Evolutionary conservation across 2,797 vertebrate species (phyloP), one percentile per base, ranked within the genome.

Genomic region (Rhadinocentrus ornatus): DNA sequence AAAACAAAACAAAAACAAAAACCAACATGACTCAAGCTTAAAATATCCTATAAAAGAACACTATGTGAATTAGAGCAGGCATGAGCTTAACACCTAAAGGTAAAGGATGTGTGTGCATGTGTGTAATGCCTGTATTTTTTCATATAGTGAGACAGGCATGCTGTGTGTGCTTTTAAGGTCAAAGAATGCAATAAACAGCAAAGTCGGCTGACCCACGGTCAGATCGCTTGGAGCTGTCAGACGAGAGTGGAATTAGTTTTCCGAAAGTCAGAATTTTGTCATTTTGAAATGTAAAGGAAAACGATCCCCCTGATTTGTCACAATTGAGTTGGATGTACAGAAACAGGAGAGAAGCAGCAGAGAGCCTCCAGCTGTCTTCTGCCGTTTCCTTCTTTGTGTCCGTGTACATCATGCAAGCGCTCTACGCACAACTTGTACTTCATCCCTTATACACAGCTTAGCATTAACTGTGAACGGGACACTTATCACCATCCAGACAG

Each of bases 391-490:
- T 73, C 53, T 66, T 66, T 70, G 65, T 78, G 84, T 69, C 22
- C 9, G 56, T 53, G 72, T 85, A 71, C 73, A 57, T 86, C 82
- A 73, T 62, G 83, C 18, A 48, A 34, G 57, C 3, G 9, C 62
- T 69, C 41, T 10, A 63, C 78, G 77, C 73, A 15, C 75, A 64
- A 75, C 78, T 81, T 81, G 85, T 78, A 69, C 78, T 78, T 84
- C 83, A 89, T 91, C 73, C 82, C 88, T 90, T 90, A 89, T 89
- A 89, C 82, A 88, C 84, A 72, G 81, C 76, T 66, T 75, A 8
- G 13, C 65, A 34, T 74, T 63, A 70, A 76, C 66, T 66, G 74
- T 75, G 75, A 80, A 66, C 26, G 20, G 55, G 57, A 58, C 75
- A 75, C 82, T 88, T 77, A 80, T 88, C 78, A 32, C 67, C 34